phyloP scores from a whole-genome alignment of 2,113 vertebrate genomes.

The Actenoides lindsayi region DNA sequence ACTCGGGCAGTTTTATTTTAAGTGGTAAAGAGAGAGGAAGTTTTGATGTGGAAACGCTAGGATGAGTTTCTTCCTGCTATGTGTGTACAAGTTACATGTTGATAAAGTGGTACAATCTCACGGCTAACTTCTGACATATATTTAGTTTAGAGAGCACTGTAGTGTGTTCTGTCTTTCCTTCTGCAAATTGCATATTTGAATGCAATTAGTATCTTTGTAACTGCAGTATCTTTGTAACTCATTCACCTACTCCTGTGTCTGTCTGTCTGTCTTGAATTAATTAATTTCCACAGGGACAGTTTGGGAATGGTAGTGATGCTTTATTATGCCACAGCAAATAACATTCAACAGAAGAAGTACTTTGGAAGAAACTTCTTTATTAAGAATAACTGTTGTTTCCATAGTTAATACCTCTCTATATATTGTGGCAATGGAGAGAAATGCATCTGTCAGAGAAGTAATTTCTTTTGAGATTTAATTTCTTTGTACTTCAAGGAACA shows the following conservation, averaged over 20 bases:
- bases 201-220: background rate
- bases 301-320: background rate
- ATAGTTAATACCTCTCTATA: background rate
- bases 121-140: background rate
- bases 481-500: background rate
- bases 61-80: background rate
- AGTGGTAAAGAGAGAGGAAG: background rate
- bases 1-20: background rate
- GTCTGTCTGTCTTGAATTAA: background rate
- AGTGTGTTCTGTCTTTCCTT: background rate
- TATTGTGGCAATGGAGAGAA: background rate
- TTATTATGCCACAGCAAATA: background rate
- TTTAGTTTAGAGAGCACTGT: background rate
- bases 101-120: background rate
- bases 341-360: background rate
- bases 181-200: background rate
- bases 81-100: background rate
- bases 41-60: background rate
- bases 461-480: background rate
- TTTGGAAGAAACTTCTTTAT: background rate
- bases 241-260: background rate
- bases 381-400: background rate
- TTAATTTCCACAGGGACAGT: background rate
- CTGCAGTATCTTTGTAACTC: background rate
- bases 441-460: background rate